phyloP scores from a whole-genome alignment of 2,888 invertebrate species.

The Dioctria linearis region DNA sequence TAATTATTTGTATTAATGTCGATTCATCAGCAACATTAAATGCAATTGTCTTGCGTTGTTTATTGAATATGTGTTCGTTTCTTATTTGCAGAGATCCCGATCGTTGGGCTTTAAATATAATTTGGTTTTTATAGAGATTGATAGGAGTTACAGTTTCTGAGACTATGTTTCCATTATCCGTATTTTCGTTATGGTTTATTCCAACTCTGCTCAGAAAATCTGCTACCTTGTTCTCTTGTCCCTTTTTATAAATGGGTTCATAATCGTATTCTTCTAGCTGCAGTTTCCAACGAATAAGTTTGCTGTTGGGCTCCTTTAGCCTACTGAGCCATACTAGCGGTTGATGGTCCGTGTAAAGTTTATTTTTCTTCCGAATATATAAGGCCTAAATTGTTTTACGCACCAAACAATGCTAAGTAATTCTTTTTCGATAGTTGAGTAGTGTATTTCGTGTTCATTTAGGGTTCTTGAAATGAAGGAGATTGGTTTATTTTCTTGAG shows the following conservation, averaged over 20 bases:
- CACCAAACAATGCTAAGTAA: too few species aligned
- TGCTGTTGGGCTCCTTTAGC: too few species aligned
- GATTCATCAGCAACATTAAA: neutral
- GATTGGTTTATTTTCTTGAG: too few species aligned
- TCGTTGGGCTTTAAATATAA: neutral
- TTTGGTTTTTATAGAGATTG: conserved; percentile 33
- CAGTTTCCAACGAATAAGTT: conserved; percentile 20
- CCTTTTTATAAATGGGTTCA: conserved; percentile 27
- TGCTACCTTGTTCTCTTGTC: conserved; percentile 25
- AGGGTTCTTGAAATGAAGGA: too few species aligned
- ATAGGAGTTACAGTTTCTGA: conserved; percentile 17
- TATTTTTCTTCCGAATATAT: too few species aligned
- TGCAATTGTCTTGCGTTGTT: neutral
- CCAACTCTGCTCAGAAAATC: conserved; percentile 1
- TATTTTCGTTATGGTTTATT: conserved; percentile 6
- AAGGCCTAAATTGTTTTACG: too few species aligned
- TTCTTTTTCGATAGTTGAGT: too few species aligned
- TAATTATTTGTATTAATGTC: neutral
- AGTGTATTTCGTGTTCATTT: too few species aligned
- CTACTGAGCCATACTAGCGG: too few species aligned
- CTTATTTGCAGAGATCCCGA: conserved; percentile 24
- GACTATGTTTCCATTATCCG: neutral
- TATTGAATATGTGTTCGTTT: conserved; percentile 25
- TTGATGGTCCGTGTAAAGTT: too few species aligned
- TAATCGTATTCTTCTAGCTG: conserved; percentile 26